Base-by-base conservation (phyloP, 1,140 invertebrate genomes). In the Drosophila bocki region DNA sequence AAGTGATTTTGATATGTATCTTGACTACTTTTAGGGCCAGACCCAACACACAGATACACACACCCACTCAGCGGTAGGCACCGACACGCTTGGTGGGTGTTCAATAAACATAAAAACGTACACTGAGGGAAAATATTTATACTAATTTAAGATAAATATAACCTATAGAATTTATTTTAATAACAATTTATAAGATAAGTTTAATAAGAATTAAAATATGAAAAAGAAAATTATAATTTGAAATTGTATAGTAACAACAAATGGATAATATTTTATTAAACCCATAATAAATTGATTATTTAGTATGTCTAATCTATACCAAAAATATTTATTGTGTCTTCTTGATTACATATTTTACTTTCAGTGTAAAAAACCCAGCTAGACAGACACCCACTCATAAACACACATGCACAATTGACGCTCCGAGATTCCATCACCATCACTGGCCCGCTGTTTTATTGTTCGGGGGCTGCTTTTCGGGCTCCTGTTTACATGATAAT, bases 401-500 rank as follows among this genome's bases (percentile, higher is more conserved):
- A 29, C 47, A 62, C 63, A 74, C 39, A 80, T 68, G 61, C 61
- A 51, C 19, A 59, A 42, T 42, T 72, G 58, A 48, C 45, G 51
- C 42, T 45, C 42, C 61, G 83, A 87, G 84, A 83, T 88, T 87
- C 65, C 59, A 80, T 78, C 75, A 53, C 32, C 22, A 54, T 56
- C 59, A 41, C 75, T 29, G 60, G 62, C 56, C 53, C 75, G 70
- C 75, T 78, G 63, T 58, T 77, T 48, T 72, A 75, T 86, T 85
- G 58, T 53, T 70, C 44, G 19, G 35, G 11, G 29, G 12, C 60
- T 37, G 74, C 65, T 78, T 70, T 78, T 79, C 29, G 61, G 76
- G 35, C 54, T 32, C 54, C 57, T 79, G 77, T 72, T 62, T 79
- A 90, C 80, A 88, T 75, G 84, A 88, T 90, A 90, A 90, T 90